These are phyloP conservation scores for Diplogasteroides magnus DNA, from an alignment of 1,140 invertebrate species.

Conservation along the genomic window DNA sequence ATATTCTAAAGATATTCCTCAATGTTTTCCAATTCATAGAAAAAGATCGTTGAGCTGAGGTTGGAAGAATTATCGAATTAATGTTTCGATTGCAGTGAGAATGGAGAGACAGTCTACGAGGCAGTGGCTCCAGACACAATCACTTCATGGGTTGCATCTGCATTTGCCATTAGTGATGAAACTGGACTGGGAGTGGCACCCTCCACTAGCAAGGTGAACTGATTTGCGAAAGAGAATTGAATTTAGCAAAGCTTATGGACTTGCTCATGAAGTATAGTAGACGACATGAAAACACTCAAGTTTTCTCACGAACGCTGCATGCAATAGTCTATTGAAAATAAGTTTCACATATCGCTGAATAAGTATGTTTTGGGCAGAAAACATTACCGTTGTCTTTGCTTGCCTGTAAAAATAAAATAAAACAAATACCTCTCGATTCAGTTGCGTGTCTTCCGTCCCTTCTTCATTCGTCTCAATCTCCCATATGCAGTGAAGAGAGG, in stretches of 20 bases:
- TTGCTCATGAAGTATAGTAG: too few species aligned
- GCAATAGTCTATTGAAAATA: too few species aligned
- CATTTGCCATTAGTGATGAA: constrained; percentile 79
- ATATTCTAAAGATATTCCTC: too few species aligned
- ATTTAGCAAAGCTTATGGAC: constrained; percentile 21
- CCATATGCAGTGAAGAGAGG: constrained; percentile 83
- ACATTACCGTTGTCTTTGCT: too few species aligned
- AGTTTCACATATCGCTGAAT: too few species aligned
- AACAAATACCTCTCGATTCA: constrained; percentile 9
- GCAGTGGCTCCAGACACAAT: constrained; percentile 76
- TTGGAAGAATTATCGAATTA: background rate
- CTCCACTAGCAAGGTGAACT: constrained; percentile 65
- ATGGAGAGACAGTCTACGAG: constrained; percentile 60
- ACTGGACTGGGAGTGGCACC: constrained; percentile 75
- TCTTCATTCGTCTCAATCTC: constrained; percentile 77
- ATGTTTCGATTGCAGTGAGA: constrained; percentile 56
- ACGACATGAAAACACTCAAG: too few species aligned
- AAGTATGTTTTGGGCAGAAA: too few species aligned
- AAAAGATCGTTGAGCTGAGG: background rate
- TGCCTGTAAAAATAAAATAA: too few species aligned
- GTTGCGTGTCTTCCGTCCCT: constrained; percentile 71
- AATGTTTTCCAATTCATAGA: too few species aligned
- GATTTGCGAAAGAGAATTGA: constrained; percentile 1
- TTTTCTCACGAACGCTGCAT: too few species aligned
- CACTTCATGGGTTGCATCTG: constrained; percentile 84